Base-by-base conservation (phyloP, 2,888 invertebrate genomes). In the Chelonus formosanus region DNA sequence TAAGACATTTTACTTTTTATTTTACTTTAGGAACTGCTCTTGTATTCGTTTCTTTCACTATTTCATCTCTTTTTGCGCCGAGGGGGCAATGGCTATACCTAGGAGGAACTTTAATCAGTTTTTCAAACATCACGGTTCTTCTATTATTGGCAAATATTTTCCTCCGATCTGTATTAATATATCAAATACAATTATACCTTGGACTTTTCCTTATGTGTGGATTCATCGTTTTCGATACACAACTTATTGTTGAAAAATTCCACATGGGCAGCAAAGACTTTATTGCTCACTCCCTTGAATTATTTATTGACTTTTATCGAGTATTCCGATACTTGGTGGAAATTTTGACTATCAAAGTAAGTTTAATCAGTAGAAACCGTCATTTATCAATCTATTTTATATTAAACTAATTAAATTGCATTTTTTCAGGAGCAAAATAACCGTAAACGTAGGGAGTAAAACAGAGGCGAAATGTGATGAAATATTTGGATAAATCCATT, bases 201-300 rank as follows among this genome's bases (percentile, higher is more conserved):
- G 97, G 97, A 69, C 88, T 98, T 61, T 87, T 91, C 74, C 87
- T 96, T 53, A 96, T 98, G 93, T 97, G 96, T 81, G 96, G 92
- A 66, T 98, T 98, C 85, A 91, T 99, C 8, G 88, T 98, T 71
- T 98, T 94, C 80, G 98, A 98, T 85, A 99, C 98, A n/a, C 98
- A 98, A 86, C 86, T 95, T 73, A 97, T 98, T 74, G 92, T 98
- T 77, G 97, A 97, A 85, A 97, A 97, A 84, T 90, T 92, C 74
- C 90, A 95, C 71, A 88, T 89, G 85, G 97, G 98, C 68, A 96
- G 90, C 87, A 93, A 92, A 83, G 98, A 98, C 86, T 97, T 94
- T 84, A 92, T 98, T 73, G 89, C 90, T 84, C 97, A 98, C 85
- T 92, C 96, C 8, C 88, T 98, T 74, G 95, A 97, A 81, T 87